Evolutionary conservation across 1,140 invertebrate species (phyloP).

Genomic region (Lepidurus apus): DNA sequence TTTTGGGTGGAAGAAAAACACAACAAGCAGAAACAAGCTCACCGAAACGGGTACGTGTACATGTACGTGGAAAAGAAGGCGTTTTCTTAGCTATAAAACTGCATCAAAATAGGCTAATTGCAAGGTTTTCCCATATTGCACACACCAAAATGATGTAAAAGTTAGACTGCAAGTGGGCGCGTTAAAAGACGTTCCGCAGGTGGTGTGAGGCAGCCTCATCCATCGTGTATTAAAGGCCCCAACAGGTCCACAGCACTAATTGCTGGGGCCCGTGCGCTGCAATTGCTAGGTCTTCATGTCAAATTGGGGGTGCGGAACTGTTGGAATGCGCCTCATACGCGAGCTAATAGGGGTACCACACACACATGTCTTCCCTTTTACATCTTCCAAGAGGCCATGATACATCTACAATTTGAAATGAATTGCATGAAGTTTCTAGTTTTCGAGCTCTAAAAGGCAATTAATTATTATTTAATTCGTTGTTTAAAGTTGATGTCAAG

Average conservation of each 20-base stretch:
- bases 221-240: neutral
- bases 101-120: too few species aligned
- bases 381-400: neutral
- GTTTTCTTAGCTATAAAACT: too few species aligned
- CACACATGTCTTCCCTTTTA: neutral
- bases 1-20: too few species aligned
- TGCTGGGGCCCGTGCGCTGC: neutral
- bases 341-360: neutral
- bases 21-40: too few species aligned
- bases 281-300: neutral
- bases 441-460: too few species aligned
- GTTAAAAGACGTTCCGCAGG: neutral
- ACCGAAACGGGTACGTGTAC: too few species aligned
- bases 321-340: neutral
- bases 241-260: neutral
- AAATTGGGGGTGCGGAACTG: slow-evolving; percentile 10
- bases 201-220: slow-evolving; percentile 13
- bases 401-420: neutral
- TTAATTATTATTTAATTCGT: too few species aligned
- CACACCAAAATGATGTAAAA: neutral
- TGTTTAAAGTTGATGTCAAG: too few species aligned
- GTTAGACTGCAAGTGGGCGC: neutral
- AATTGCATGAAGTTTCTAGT: neutral
- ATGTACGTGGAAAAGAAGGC: too few species aligned
- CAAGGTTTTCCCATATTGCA: neutral